Evolutionary conservation across 2,888 invertebrate species (phyloP).

Genomic region (Macrophya annulata): DNA sequence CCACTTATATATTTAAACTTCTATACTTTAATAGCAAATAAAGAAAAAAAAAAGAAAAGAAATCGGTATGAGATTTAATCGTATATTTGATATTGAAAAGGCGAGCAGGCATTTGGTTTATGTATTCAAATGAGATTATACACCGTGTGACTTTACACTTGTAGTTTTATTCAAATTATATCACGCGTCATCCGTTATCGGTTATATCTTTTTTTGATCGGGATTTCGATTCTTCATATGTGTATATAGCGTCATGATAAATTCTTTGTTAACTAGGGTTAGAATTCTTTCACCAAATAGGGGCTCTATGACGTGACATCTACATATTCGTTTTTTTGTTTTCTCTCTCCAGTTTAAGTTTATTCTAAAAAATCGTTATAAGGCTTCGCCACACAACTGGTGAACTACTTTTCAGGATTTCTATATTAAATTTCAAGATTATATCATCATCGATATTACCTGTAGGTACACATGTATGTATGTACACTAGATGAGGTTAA

Average conservation of each 20-base stretch:
- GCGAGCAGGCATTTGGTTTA: background rate
- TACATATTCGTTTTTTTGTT: background rate
- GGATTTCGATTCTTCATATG: background rate
- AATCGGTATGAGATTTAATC: background rate
- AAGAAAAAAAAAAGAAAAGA: background rate
- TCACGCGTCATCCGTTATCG: slow-evolving; percentile 34
- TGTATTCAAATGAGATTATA: slow-evolving; percentile 45
- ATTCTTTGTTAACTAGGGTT: background rate
- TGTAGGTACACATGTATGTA: background rate
- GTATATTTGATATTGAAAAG: background rate
- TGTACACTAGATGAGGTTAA: too few species aligned
- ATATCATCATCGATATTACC: background rate
- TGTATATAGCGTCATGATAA: background rate
- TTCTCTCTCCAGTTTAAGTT: background rate
- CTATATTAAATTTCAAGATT: slow-evolving; percentile 36
- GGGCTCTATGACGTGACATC: background rate
- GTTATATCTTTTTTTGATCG: slow-evolving; percentile 33
- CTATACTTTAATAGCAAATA: background rate
- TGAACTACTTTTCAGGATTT: slow-evolving; percentile 28
- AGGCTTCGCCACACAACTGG: slow-evolving; percentile 13
- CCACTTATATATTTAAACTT: background rate
- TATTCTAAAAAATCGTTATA: background rate
- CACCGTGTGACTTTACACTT: slow-evolving; percentile 54
- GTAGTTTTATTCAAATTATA: slow-evolving; percentile 46
- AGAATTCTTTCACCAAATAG: background rate